A percentile compares a stretch with the other conserved stretches of the same genome.
These are phyloP conservation scores for Lathronympha strigana DNA, from an alignment of 2,888 invertebrate species.

Conservation along the genomic window DNA sequence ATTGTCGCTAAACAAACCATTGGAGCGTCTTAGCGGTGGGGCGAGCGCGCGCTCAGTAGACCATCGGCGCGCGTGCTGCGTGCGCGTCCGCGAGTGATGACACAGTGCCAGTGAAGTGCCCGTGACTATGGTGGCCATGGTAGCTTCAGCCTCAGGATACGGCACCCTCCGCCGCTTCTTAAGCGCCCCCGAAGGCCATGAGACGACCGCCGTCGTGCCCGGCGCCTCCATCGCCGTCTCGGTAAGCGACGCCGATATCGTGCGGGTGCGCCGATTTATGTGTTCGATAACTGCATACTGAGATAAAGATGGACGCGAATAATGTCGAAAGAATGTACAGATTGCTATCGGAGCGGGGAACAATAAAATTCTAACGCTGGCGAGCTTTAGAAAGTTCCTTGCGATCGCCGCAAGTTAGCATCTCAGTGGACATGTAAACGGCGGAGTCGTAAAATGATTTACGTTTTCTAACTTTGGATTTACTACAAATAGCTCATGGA, in stretches of 20 bases:
- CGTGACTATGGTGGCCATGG: constrained; percentile 78
- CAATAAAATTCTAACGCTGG: constrained; percentile 53
- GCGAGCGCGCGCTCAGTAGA: constrained; percentile 60
- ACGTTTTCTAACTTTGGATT: constrained; percentile 9
- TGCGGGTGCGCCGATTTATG: constrained; percentile 55
- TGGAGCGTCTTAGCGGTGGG: constrained; percentile 54
- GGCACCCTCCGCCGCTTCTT: constrained; percentile 80
- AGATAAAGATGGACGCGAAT: constrained; percentile 43
- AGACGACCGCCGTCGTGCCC: constrained; percentile 61
- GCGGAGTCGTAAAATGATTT: constrained; percentile 17
- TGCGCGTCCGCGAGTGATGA: constrained; percentile 72
- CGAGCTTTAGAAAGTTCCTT: constrained; percentile 54
- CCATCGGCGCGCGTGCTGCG: constrained; percentile 71
- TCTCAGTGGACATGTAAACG: constrained; percentile 12
- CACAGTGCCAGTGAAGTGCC: constrained; percentile 64
- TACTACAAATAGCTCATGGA: constrained; percentile 43
- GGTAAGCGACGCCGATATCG: constrained; percentile 61
- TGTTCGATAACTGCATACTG: constrained; percentile 43
- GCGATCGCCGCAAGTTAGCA: constrained; percentile 10
- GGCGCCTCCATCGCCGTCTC: constrained; percentile 78
- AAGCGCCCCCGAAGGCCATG: constrained; percentile 77
- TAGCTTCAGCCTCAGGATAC: constrained; percentile 80
- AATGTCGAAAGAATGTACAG: constrained; percentile 55
- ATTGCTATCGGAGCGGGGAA: constrained; percentile 61
- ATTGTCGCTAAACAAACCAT: constrained; percentile 52